Evolutionary conservation across 2,888 invertebrate species (phyloP), one percentile per base, ranked within the genome.

Genomic region (Ethmia dodecea): DNA sequence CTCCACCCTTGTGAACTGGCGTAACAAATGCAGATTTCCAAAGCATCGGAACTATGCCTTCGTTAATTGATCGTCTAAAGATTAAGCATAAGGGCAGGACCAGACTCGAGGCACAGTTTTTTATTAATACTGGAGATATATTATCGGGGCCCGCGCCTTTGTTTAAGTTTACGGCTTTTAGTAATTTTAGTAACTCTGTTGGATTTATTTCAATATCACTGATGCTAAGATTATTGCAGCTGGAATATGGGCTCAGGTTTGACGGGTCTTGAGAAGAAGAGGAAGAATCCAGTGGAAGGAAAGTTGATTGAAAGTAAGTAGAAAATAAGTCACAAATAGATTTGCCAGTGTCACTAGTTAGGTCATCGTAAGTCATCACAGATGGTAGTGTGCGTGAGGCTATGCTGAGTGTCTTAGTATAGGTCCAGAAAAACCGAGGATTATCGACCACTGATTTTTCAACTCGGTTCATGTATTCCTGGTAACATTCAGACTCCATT

Each of bases 11-110:
- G 13, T 14, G 9, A 2, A 36, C 18, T 3, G 31, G 31, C 3
- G 31, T 31, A n/a, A 31, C 31, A 13, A 35, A 35, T 2, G 30
- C 35, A 4, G 36, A 36, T 8, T 36, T 36, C 34, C 24, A 24
- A 24, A 24, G 5, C 3, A 3, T n/a, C 3, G 24, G 24, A 3
- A 25, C 10, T 10, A 10, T 10, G n/a, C 25, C 25, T n/a, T 25
- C 25, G 5, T 5, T 6, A 4, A 32, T n/a, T 11, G 32, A 32
- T 3, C 32, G 14, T 11, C 8, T 13, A 8, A 15, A 26, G 5
- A 32, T 9, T n/a, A 25, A n/a, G 3, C 25, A 25, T 25, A 25
- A 25, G 5, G 25, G 25, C 10, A 6, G n/a, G 5, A 11, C 25
- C 25, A 25, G 25, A n/a, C 25, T 25, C 10, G 8, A 5, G 11